A percentile compares a stretch with the other conserved stretches of the same genome.
Evolutionary conservation across 2,888 invertebrate species (phyloP).

Genomic region (Emmelina monodactyla): DNA sequence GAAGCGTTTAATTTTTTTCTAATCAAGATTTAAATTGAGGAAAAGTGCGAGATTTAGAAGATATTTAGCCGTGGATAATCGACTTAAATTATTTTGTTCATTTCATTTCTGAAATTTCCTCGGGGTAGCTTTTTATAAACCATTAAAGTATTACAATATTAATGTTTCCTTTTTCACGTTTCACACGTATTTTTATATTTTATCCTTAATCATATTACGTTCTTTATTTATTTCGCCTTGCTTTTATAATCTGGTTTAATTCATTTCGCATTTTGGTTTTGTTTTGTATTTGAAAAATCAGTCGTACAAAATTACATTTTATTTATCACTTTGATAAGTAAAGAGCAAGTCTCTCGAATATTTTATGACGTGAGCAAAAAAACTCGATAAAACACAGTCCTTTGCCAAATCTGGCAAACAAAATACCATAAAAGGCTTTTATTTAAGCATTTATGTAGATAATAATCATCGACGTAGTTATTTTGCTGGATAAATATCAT

Average conservation of each 20-base stretch:
- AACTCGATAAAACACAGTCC: constrained; percentile 25
- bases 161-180: neutral
- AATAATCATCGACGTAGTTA: constrained; percentile 32
- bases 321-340: no score
- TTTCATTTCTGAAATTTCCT: neutral
- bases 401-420: constrained; percentile 22
- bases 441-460: constrained; percentile 37
- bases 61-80: neutral
- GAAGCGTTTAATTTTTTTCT: no score
- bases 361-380: no score
- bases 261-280: no score
- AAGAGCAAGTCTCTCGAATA: no score
- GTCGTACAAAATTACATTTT: no score
- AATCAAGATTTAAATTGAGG: no score
- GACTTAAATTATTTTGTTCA: neutral
- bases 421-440: constrained; percentile 29
- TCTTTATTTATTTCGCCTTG: no score
- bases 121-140: neutral
- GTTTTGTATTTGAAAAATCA: no score
- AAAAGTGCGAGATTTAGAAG: no score
- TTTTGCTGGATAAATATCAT: neutral
- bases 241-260: no score
- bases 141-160: neutral
- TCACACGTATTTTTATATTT: neutral
- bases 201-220: neutral